These are phyloP conservation scores for Sycobia sp. DNA, from an alignment of 1,140 invertebrate species.

Conservation along the genomic window DNA sequence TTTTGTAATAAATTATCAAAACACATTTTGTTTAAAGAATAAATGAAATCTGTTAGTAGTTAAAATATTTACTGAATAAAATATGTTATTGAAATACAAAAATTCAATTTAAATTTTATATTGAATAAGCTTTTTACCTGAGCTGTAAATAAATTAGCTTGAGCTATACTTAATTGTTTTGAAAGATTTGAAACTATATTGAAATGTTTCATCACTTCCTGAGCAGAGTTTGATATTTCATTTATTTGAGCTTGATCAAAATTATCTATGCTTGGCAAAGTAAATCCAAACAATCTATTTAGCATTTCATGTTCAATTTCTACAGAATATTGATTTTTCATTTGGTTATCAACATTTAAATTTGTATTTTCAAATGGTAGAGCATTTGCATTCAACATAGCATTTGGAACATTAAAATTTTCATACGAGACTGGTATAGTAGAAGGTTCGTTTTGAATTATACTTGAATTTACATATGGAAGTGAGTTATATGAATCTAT, in stretches of 20 bases:
- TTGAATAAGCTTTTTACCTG: slow-evolving; percentile 7
- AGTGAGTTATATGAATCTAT: not conserved
- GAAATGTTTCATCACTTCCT: not conserved
- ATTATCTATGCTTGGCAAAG: too few relatives aligned
- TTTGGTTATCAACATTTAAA: not conserved
- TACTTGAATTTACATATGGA: not conserved
- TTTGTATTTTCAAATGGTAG: not conserved
- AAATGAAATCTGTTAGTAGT: too few relatives aligned
- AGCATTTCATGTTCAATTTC: not conserved
- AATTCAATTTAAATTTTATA: not conserved
- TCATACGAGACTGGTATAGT: not conserved
- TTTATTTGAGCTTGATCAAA: not conserved
- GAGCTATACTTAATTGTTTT: slow-evolving; percentile 5
- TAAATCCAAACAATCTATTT: too few relatives aligned
- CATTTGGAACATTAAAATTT: not conserved
- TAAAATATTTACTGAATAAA: too few relatives aligned
- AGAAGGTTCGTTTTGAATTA: not conserved
- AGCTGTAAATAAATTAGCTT: slow-evolving; percentile 9
- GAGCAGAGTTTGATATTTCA: slow-evolving; percentile 18
- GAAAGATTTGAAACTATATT: not conserved
- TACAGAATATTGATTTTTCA: not conserved
- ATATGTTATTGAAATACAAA: too few relatives aligned
- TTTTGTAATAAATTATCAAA: too few relatives aligned
- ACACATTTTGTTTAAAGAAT: too few relatives aligned
- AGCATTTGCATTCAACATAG: not conserved